Conservation (phyloP, 2,888 invertebrate species). For the Synanthedon myopaeformis region DNA sequence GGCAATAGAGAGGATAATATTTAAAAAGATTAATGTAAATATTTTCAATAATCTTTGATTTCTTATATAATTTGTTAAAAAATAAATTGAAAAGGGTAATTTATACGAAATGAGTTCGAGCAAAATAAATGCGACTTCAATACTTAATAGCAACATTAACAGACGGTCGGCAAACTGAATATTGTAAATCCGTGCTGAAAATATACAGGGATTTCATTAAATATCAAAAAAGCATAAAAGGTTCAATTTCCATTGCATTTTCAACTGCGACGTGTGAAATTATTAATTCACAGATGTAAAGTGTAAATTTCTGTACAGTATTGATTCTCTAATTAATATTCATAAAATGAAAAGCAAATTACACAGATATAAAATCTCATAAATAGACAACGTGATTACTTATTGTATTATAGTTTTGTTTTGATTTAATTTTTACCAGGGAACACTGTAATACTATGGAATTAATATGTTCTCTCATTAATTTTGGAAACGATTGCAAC, state of each 20-base stretch:
- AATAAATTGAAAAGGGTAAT: slow-evolving; percentile 2
- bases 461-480: too few species aligned
- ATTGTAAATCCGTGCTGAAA: slow-evolving; percentile 4
- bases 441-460: too few species aligned
- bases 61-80: too few species aligned
- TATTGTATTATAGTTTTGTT: too few species aligned
- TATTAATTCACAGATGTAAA: slow-evolving; percentile 12
- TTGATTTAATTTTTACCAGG: too few species aligned
- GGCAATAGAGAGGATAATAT: too few species aligned
- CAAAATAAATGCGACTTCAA: slow-evolving; percentile 2
- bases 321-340: neutral
- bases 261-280: slow-evolving; percentile 15
- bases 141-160: slow-evolving; percentile 1
- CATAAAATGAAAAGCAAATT: neutral
- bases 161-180: slow-evolving; percentile 3
- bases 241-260: slow-evolving; percentile 19
- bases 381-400: too few species aligned
- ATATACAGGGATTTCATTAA: slow-evolving; percentile 16
- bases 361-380: neutral
- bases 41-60: too few species aligned
- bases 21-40: too few species aligned
- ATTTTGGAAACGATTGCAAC: too few species aligned
- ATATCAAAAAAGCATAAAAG: slow-evolving; percentile 17
- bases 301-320: slow-evolving; percentile 1
- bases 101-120: slow-evolving; percentile 10